phyloP scores from a whole-genome alignment of 2,888 invertebrate genomes.

The Parnassius mnemosyne region DNA sequence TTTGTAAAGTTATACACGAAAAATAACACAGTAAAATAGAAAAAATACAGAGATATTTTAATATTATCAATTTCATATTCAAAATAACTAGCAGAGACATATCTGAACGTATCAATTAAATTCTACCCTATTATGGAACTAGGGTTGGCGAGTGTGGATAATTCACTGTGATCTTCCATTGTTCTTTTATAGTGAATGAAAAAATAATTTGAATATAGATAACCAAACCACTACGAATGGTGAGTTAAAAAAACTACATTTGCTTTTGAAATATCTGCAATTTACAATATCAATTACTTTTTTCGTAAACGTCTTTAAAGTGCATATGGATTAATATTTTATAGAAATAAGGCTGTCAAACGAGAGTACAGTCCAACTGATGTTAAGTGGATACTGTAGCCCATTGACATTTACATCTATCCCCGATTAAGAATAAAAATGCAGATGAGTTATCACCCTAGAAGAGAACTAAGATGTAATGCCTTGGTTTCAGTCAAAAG shows the following conservation, averaged over 20 bases:
- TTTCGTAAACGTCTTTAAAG: no score
- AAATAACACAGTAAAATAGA: not conserved
- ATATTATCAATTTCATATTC: slow-evolving; percentile 17
- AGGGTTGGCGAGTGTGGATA: slow-evolving; percentile 17
- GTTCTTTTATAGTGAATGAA: slow-evolving; percentile 4
- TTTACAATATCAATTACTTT: no score
- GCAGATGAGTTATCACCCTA: no score
- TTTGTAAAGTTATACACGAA: no score
- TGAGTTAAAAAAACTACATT: not conserved
- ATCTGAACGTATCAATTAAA: slow-evolving; percentile 26
- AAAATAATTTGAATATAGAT: slow-evolving; percentile 6
- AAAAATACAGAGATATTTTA: slow-evolving; percentile 1
- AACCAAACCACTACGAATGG: slow-evolving; percentile 9
- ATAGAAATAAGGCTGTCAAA: no score
- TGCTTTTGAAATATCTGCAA: not conserved
- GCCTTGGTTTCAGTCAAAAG: no score
- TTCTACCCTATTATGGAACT: slow-evolving; percentile 17
- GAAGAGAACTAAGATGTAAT: no score
- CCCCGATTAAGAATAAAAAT: no score
- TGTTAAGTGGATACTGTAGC: no score
- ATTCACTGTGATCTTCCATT: slow-evolving; percentile 7
- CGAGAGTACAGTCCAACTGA: no score
- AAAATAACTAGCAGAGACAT: slow-evolving; percentile 19
- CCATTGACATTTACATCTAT: no score
- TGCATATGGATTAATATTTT: no score